Percentiles rank a stretch among this genome's conserved stretches.
These are phyloP conservation scores for Melanotaenia parkinsoni DNA, from an alignment of 2,797 vertebrate species.

Conservation along the genomic window DNA sequence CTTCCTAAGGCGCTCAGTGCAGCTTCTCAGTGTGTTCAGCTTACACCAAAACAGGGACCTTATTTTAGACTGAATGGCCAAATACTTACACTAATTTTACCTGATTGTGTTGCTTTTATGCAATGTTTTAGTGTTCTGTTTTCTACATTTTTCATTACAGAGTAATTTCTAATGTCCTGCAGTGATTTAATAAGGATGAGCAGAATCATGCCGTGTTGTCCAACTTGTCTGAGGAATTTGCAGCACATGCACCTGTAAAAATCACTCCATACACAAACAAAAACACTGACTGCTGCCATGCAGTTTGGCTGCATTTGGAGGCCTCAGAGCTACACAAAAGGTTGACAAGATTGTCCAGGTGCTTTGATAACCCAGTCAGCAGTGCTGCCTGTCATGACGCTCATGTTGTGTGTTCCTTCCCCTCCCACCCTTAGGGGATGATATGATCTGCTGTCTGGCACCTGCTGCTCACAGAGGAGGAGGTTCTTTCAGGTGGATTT, in stretches of 20 bases:
- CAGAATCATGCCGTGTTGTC: not conserved
- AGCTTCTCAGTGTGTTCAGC: slow-evolving; percentile 31
- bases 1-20: slow-evolving; percentile 51
- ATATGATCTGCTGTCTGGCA: slow-evolving; percentile 34
- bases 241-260: slow-evolving; percentile 18
- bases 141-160: not conserved
- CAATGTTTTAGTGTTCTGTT: not conserved
- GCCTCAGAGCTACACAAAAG: not conserved
- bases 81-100: not conserved
- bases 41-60: slow-evolving; percentile 15
- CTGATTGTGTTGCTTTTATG: not conserved
- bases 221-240: slow-evolving; percentile 4
- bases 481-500: slow-evolving; percentile 16
- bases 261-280: slow-evolving; percentile 12
- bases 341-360: slow-evolving; percentile 27
- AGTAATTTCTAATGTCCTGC: not conserved
- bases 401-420: slow-evolving; percentile 6
- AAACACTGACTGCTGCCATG: not conserved
- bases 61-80: slow-evolving; percentile 11
- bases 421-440: slow-evolving; percentile 21
- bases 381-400: slow-evolving; percentile 8
- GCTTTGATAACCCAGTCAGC: slow-evolving; percentile 38
- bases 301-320: slow-evolving; percentile 5
- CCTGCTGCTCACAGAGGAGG: slow-evolving; percentile 31
- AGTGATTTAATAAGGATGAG: not conserved